A percentile compares a stretch with the other conserved stretches of the same genome.
These are phyloP conservation scores for Eurosta solidaginis DNA, from an alignment of 1,140 invertebrate genomes.

Conservation along the genomic window DNA sequence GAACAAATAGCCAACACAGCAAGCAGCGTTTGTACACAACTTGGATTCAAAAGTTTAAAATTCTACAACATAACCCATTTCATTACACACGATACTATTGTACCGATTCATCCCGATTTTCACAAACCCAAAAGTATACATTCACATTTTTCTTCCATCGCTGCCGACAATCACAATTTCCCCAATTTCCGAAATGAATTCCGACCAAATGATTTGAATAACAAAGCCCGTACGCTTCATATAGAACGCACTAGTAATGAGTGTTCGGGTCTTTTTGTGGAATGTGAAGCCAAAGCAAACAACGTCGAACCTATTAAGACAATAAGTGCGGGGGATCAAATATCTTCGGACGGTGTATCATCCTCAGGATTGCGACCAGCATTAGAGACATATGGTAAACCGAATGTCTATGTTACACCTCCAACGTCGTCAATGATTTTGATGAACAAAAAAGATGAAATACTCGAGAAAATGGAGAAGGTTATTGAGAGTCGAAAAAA, in stretches of 20 bases:
- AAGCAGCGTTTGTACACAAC: constrained; percentile 43
- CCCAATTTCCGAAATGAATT: neutral
- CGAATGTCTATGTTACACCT: constrained; percentile 54
- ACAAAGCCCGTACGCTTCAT: constrained; percentile 34
- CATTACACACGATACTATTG: constrained; percentile 40
- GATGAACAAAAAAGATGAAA: constrained; percentile 51
- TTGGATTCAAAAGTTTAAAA: constrained; percentile 51
- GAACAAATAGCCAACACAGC: constrained; percentile 44
- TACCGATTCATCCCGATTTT: constrained; percentile 49
- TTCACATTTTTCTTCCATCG: constrained; percentile 38
- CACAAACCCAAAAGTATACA: neutral
- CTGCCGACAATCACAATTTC: constrained; percentile 32
- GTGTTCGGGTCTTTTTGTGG: constrained; percentile 50
- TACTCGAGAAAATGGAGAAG: constrained; percentile 45
- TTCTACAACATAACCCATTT: constrained; percentile 47
- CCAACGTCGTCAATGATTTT: constrained; percentile 35
- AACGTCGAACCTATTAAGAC: constrained; percentile 47
- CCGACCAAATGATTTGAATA: neutral
- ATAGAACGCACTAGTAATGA: constrained; percentile 30
- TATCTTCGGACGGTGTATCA: neutral
- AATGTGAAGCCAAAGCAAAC: constrained; percentile 47
- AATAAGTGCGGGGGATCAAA: constrained; percentile 44
- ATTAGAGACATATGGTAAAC: constrained; percentile 45
- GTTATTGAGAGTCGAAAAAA: constrained; percentile 51
- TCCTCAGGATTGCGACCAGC: constrained; percentile 38